Base-by-base conservation (phyloP, 2,888 invertebrate genomes). In the Phanerotoma sp. region DNA sequence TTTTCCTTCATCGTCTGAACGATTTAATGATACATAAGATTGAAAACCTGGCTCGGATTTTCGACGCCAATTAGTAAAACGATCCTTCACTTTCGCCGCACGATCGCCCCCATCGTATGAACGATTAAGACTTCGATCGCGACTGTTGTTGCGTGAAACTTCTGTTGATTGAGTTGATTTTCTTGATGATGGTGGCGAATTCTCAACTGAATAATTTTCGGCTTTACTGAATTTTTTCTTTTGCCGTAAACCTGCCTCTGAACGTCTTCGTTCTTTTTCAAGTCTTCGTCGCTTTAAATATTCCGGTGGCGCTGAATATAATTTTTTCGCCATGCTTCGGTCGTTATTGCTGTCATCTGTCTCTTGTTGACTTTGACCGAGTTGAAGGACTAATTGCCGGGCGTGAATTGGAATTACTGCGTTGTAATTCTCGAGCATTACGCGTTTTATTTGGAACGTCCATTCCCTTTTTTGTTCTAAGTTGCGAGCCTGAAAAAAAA, bases 401-500 rank as follows among this genome's bases (percentile, higher is more conserved):
- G 96, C 96, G 71, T 95, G 94, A 51, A 88, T 89, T n/a, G 96
- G 96, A 71, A 97, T 96, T 62, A 91, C 92, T 1, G 89, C 92
- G 60, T 88, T 88, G 78, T 93, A 96, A 79, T 95, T 96, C 75
- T 96, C 96, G 65, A 97, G 80, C 73, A 97, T 96, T 32, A 95
- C 93, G 78, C 93, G 83, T 71, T 90, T 90, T 63, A 90, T 81
- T 71, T 88, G 87, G 59, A 86, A 78, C 60, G 88, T 86, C 91
- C 91, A 88, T 75, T 91, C 90, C 53, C 93, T 82, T 79, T 95
- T 95, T 80, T 93, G 92, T 48, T 93, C 87, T 49, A 86, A 81
- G 64, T 87, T 91, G 44, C 89, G 80, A 11, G 93, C 93, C 84
- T 86, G 38, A 30, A 40, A 3, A 10, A 38, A 33, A 49, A 48